phyloP scores from a whole-genome alignment of 2,888 invertebrate genomes.

The Napeogenes sylphis region DNA sequence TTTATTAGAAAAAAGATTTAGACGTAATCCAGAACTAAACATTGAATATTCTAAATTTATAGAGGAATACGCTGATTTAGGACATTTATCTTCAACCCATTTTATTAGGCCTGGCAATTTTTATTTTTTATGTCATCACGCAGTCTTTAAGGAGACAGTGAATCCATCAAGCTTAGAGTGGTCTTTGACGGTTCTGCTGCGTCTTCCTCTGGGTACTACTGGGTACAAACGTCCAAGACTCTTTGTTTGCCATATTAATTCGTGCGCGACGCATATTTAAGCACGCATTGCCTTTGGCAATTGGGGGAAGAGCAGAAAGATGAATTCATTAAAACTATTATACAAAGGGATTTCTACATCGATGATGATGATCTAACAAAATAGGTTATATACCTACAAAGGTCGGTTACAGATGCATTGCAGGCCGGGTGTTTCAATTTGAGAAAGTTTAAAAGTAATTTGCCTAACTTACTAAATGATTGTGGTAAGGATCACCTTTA shows the following conservation, averaged over 20 bases:
- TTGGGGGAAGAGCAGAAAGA: slow-evolving; percentile 27
- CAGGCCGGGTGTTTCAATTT: slow-evolving; percentile 1
- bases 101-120: background rate
- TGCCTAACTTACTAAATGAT: background rate
- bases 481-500: background rate
- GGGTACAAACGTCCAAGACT: slow-evolving; percentile 30
- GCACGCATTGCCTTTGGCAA: slow-evolving; percentile 30
- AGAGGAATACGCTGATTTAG: slow-evolving; percentile 20
- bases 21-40: slow-evolving; percentile 9
- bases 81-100: slow-evolving; percentile 8
- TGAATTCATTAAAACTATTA: slow-evolving; percentile 4
- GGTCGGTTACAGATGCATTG: background rate
- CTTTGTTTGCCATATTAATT: slow-evolving; percentile 27
- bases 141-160: slow-evolving; percentile 28
- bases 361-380: background rate
- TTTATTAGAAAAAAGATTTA: slow-evolving; percentile 17
- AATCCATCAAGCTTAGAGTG: slow-evolving; percentile 33
- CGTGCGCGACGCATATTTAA: slow-evolving; percentile 25
- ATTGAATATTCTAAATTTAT: slow-evolving; percentile 9
- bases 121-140: slow-evolving; percentile 31
- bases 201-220: slow-evolving; percentile 27
- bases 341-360: slow-evolving; percentile 11
- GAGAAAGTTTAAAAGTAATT: slow-evolving; percentile 5
- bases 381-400: background rate
- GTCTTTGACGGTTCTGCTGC: slow-evolving; percentile 33